phyloP scores from a whole-genome alignment of 2,797 vertebrate species.

The Leptoclinus maculatus region DNA sequence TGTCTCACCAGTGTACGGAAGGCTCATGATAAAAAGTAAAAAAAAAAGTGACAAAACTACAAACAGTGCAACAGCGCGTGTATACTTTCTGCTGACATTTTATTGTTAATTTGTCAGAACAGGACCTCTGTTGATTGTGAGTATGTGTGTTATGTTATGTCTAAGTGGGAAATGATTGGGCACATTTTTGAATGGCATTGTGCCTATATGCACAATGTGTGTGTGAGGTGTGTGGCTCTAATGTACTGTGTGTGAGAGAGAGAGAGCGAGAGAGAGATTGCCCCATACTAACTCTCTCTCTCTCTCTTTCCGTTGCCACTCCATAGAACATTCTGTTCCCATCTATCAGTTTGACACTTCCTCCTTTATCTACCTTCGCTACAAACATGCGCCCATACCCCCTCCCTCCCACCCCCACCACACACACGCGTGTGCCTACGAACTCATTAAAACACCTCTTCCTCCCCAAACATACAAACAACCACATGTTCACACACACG shows the following conservation, averaged over 20 bases:
- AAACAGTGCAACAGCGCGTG: not conserved
- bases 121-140: not conserved
- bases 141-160: not conserved
- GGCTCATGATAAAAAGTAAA: not conserved
- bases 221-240: slow-evolving; percentile 31
- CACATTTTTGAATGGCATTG: slow-evolving; percentile 12
- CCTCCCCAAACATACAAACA: slow-evolving; percentile 48
- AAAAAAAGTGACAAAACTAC: not conserved
- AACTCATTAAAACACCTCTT: slow-evolving; percentile 38
- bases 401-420: not conserved
- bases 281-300: slow-evolving; percentile 14
- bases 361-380: slow-evolving; percentile 56
- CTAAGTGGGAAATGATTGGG: slow-evolving; percentile 5
- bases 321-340: slow-evolving; percentile 76
- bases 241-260: slow-evolving; percentile 10
- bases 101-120: not conserved
- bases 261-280: not conserved
- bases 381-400: slow-evolving; percentile 20
- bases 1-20: not conserved
- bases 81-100: not conserved
- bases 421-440: not conserved
- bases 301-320: slow-evolving; percentile 39
- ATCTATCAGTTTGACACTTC: slow-evolving; percentile 70
- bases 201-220: slow-evolving; percentile 8
- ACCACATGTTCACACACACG: slow-evolving; percentile 60